Base-by-base conservation (phyloP, 2,113 vertebrate species). In the Trichomycterus rosablanca region DNA sequence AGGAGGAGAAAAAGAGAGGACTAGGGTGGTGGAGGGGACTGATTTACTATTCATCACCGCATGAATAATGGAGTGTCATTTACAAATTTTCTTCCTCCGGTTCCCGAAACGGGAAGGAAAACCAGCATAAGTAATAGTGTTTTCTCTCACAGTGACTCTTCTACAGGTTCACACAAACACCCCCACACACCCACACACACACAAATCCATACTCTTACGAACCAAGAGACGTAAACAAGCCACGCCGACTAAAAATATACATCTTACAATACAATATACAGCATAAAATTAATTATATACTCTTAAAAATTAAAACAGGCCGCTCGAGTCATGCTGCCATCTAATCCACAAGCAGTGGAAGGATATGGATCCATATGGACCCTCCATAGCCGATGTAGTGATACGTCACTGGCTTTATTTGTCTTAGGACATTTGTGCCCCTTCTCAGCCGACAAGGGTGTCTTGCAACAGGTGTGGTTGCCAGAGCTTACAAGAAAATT, bases 11-110 rank as follows among this genome's bases (percentile, higher is more conserved):
- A n/a, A 11, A 30, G 19, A 40, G 35, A 55, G 8, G 28, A 11
- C 7, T 30, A 28, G 22, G 14, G 51, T 57, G 63, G 11, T 4
- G 23, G 18, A 6, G 48, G 24, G 23, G 24, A 40, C 18, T 16
- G 10, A 28, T 37, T 44, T 54, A 49, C 55, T 59, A 48, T 59
- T n/a, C n/a, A n/a, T n/a, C n/a, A n/a, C n/a, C n/a, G 65, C 49
- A 68, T 84, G 77, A 80, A 82, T 85, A 85, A 87, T 82, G 80
- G 86, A 84, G 78, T 83, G 81, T 82, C 67, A 68, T 70, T 76
- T 76, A 80, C 72, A 73, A 79, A 79, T 78, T 82, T 80, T 72
- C 78, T 83, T 85, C 76, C 46, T 50, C 62, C n/a, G 56, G 67
- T 45, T 58, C 67, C 51, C 35, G 66, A 64, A 63, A 74, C 48